Evolutionary conservation across 2,113 vertebrate species (phyloP), one percentile per base, ranked within the genome.

Genomic region (Melanerpes formicivorus): DNA sequence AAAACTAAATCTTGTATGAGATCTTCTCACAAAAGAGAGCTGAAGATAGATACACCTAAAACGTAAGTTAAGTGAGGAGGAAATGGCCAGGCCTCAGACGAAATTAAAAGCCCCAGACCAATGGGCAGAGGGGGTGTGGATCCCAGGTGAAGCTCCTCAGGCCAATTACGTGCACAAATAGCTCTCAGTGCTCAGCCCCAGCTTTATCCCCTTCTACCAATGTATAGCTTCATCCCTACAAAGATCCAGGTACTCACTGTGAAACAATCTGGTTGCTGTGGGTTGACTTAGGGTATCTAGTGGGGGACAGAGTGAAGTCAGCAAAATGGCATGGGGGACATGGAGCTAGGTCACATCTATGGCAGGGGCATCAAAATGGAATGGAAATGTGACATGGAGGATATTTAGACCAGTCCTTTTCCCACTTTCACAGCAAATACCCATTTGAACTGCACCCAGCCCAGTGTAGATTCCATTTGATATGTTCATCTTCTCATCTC

Each of bases 41-140:
- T n/a, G n/a, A 69, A 50, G 2, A 48, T 3, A 0, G 4, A 5
- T 8, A 2, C 18, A 1, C 55, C 30, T 62, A 65, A 70, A 64
- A 9, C 5, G 3, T 0, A 32, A 5, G 4, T 22, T 44, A 79
- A 64, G 6, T 50, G 73, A 82, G 6, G 10, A 66, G 3, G 3
- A 0, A 65, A 75, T 72, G 74, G 52, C 21, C 14, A 69, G 15
- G 18, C 13, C 42, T 42, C 25, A 70, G 66, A 44, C 15, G 3
- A 66, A 75, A 79, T 52, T 7, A 70, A 89, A 79, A 32, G 26
- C 72, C 19, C 8, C 32, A 46, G 37, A 72, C 42, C 54, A 58
- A 56, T 29, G 11, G 25, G 40, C 46, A 71, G 74, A 55, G 29
- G 5, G 7, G 27, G 12, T 44, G 18, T 42, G 32, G 8, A 32